phyloP scores from a whole-genome alignment of 2,888 invertebrate genomes.

The Oscheius onirici region DNA sequence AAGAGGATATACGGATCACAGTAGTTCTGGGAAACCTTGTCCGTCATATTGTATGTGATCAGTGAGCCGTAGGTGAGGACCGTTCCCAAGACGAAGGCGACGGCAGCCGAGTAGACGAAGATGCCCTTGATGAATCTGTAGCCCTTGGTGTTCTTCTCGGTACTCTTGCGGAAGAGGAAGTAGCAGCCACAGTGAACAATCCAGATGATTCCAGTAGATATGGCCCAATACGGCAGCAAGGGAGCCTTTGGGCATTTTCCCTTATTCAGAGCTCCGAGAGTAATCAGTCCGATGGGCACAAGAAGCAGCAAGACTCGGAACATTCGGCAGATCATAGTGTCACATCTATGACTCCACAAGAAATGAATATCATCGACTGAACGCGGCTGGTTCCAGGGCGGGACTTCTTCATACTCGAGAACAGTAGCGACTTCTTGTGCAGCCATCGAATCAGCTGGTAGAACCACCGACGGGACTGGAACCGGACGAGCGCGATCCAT shows the following conservation, averaged over 20 bases:
- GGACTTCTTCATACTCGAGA: slow-evolving; percentile 6
- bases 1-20: slow-evolving; percentile 3
- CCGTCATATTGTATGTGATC: not conserved
- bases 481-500: too few relatives aligned
- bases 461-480: too few relatives aligned
- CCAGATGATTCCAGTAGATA: slow-evolving; percentile 1
- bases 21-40: not conserved
- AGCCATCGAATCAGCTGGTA: too few relatives aligned
- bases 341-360: slow-evolving; percentile 9
- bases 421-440: too few relatives aligned
- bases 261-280: not conserved
- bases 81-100: slow-evolving; percentile 3
- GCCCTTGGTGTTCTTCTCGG: slow-evolving; percentile 10
- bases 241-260: not conserved
- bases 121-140: slow-evolving; percentile 18
- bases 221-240: slow-evolving; percentile 4
- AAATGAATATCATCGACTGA: slow-evolving; percentile 18
- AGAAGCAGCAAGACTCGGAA: slow-evolving; percentile 1
- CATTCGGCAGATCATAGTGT: not conserved
- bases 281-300: slow-evolving; percentile 4
- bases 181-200: slow-evolving; percentile 15
- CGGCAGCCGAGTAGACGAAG: not conserved
- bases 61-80: slow-evolving; percentile 9
- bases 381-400: slow-evolving; percentile 11
- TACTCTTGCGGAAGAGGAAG: slow-evolving; percentile 9